These are phyloP conservation scores for Odontesthes bonariensis DNA, from an alignment of 2,113 vertebrate species.

Conservation along the genomic window DNA sequence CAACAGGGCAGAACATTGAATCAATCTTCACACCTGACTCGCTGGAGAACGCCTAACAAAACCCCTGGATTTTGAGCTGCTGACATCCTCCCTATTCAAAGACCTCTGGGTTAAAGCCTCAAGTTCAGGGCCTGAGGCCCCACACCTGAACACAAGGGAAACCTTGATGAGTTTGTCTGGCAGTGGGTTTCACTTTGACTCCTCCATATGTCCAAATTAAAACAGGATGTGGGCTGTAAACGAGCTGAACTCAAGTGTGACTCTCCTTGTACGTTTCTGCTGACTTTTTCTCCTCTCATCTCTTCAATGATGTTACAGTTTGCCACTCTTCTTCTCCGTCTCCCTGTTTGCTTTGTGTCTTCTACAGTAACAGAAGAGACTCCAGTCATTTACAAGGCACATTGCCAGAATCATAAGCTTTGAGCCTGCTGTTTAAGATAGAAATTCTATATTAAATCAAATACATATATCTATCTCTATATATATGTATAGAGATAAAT, in stretches of 20 bases:
- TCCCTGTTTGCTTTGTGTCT: neutral
- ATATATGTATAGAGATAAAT: conserved; percentile 62
- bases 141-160: neutral
- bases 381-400: conserved; percentile 72
- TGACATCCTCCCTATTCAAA: conserved; percentile 7
- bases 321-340: conserved; percentile 3
- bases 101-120: conserved; percentile 17
- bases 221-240: conserved; percentile 8
- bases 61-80: neutral
- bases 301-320: conserved; percentile 19
- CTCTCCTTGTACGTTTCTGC: conserved; percentile 56
- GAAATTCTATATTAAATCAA: conserved; percentile 68
- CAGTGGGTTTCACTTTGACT: neutral
- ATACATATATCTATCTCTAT: conserved; percentile 57
- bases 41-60: conserved; percentile 5
- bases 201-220: neutral
- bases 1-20: neutral
- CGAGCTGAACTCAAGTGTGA: conserved; percentile 24
- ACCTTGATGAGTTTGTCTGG: conserved; percentile 1
- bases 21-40: neutral
- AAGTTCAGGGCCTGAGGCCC: conserved; percentile 7
- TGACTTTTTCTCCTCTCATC: conserved; percentile 16
- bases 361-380: conserved; percentile 27
- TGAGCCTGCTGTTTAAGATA: conserved; percentile 76
- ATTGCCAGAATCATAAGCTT: conserved; percentile 78